Evolutionary conservation across 1,140 invertebrate species (phyloP).

Genomic region (Rhopalosiphum maidis): DNA sequence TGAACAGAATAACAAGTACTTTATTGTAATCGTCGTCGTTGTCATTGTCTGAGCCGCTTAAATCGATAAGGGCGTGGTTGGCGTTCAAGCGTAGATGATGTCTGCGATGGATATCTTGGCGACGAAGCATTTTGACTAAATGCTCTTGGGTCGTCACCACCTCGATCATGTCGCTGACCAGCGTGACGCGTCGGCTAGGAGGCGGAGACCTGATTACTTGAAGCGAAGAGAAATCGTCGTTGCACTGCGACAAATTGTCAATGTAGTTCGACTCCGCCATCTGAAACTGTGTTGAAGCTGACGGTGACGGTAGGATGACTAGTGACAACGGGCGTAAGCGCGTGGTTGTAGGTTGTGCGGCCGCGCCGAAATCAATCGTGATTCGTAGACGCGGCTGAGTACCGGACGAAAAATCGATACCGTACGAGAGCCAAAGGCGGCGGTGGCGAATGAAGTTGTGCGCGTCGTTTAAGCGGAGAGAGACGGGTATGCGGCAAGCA

Average conservation of each 20-base stretch:
- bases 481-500: background rate
- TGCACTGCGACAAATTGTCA: background rate
- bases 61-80: no score
- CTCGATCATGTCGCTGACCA: background rate
- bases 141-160: background rate
- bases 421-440: background rate
- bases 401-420: constrained; percentile 5
- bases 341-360: no score
- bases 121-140: no score
- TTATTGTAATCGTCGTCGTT: background rate
- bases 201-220: background rate
- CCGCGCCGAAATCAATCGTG: background rate
- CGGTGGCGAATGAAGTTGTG: background rate
- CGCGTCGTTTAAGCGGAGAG: background rate
- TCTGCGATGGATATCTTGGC: background rate
- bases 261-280: background rate
- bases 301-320: no score
- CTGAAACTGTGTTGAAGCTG: no score
- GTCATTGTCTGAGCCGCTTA: no score
- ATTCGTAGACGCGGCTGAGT: background rate
- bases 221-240: background rate
- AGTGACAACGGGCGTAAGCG: background rate
- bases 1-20: no score
- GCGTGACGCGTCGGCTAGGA: no score
- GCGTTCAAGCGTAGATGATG: no score